These are phyloP conservation scores for Haemorhous mexicanus DNA, from an alignment of 2,113 vertebrate genomes.

Conservation along the genomic window DNA sequence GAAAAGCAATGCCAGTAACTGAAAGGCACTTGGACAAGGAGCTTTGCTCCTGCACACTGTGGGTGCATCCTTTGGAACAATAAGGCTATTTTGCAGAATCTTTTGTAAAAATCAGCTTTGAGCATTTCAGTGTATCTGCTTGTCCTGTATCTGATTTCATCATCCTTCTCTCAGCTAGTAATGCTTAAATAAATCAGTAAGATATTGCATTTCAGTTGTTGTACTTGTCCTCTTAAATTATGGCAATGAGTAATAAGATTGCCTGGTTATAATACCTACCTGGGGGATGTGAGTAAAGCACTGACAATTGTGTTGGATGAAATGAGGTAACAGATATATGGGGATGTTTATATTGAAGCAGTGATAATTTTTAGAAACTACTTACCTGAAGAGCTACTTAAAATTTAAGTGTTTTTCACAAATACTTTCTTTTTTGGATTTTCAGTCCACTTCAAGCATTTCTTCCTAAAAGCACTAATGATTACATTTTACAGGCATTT, in stretches of 20 bases:
- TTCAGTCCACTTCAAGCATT: background rate
- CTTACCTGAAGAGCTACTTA: background rate
- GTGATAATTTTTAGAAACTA: background rate
- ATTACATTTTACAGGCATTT: background rate
- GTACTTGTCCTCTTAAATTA: background rate
- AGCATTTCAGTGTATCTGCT: background rate
- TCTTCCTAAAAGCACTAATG: background rate
- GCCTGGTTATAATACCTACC: background rate
- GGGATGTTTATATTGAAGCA: background rate
- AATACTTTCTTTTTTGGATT: background rate
- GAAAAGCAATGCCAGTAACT: background rate
- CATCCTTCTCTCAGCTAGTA: background rate
- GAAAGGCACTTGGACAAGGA: background rate
- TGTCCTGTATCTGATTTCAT: background rate
- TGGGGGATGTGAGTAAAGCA: background rate
- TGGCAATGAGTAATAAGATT: background rate
- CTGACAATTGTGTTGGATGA: background rate
- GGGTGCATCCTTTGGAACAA: background rate
- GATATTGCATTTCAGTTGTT: background rate
- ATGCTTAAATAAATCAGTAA: background rate
- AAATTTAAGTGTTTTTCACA: rapidly evolving
- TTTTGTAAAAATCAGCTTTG: background rate
- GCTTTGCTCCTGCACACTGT: background rate
- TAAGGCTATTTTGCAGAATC: background rate
- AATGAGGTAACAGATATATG: background rate